These are phyloP conservation scores for Acromyrmex heyeri DNA, from an alignment of 1,140 invertebrate species.

Conservation along the genomic window DNA sequence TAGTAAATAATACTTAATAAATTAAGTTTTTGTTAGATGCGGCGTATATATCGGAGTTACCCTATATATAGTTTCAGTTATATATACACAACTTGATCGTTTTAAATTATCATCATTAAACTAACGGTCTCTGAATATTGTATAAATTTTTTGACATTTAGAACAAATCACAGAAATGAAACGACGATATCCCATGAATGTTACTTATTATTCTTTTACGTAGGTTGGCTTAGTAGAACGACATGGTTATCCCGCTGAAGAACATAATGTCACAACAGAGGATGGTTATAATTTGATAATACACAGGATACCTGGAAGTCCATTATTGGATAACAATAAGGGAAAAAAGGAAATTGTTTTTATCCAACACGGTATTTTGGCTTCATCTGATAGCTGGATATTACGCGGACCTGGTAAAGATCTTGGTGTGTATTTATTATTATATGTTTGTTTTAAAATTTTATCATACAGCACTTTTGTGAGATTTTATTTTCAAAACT, in stretches of 20 bases:
- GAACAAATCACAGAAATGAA: not conserved
- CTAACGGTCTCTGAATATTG: not conserved
- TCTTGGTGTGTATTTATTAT: constrained; percentile 77
- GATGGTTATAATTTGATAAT: no score
- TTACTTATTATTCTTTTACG: not conserved
- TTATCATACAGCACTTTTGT: not conserved
- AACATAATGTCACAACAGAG: no score
- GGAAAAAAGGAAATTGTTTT: constrained; percentile 76
- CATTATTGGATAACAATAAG: not conserved
- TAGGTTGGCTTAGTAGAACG: no score
- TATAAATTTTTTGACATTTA: constrained; percentile 6
- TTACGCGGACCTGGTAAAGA: constrained; percentile 81
- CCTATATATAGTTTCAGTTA: not conserved
- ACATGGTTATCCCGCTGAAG: no score
- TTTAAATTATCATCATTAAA: not conserved
- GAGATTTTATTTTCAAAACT: not conserved
- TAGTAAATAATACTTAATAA: no score
- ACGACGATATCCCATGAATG: not conserved
- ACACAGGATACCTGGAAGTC: no score
- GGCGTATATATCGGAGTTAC: no score
- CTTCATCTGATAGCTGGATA: constrained; percentile 85
- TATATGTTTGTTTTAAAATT: not conserved
- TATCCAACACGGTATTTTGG: constrained; percentile 87
- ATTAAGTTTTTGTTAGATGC: no score
- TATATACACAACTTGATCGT: not conserved